These are phyloP conservation scores for Anableps anableps DNA, from an alignment of 2,797 vertebrate species.

Conservation along the genomic window DNA sequence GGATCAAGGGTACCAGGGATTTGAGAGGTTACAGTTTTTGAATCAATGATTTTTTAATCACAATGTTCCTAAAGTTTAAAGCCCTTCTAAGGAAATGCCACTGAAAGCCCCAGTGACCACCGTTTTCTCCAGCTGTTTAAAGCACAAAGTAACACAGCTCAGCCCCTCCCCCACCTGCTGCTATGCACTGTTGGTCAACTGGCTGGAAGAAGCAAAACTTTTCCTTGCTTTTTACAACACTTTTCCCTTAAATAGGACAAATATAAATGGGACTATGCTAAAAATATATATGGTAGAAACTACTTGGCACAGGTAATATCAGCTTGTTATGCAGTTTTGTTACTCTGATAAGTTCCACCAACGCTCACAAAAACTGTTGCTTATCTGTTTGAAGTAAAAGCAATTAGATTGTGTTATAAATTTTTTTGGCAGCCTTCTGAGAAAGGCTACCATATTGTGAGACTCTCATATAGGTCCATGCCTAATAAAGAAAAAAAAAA, in stretches of 20 bases:
- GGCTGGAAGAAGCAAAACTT: neutral
- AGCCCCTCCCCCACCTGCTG: neutral
- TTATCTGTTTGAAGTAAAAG: too few species aligned
- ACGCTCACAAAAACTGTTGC: too few species aligned
- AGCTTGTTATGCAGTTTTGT: too few species aligned
- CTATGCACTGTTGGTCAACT: neutral
- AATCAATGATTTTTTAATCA: neutral
- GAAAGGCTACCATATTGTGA: neutral
- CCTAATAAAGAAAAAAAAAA: neutral
- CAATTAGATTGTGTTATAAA: too few species aligned
- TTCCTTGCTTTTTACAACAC: neutral
- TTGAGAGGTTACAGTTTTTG: neutral
- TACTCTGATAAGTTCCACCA: too few species aligned
- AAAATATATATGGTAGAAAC: too few species aligned
- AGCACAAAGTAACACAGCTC: neutral
- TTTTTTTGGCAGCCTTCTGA: too few species aligned
- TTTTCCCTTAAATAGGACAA: neutral
- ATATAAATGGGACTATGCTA: too few species aligned
- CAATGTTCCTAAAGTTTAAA: neutral
- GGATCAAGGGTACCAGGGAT: neutral
- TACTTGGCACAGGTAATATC: too few species aligned
- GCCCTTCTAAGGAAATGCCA: neutral
- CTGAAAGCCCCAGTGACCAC: neutral
- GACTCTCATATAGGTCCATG: neutral
- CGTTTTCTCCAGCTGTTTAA: neutral